Conservation (phyloP, 1,140 invertebrate genomes). For the Hylyphantes graminicola region DNA sequence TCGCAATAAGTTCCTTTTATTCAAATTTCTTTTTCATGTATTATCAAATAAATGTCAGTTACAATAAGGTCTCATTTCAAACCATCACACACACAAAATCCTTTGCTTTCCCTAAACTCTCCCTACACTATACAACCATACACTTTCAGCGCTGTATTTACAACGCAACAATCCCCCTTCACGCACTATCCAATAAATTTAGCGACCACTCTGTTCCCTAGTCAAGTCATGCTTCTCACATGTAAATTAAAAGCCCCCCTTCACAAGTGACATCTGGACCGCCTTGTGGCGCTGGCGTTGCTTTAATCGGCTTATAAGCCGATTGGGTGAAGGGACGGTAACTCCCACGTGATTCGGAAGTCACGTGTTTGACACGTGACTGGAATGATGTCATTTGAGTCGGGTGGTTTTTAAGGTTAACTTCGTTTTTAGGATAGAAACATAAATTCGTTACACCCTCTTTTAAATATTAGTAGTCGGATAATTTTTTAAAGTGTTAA, state of each 20-base stretch:
- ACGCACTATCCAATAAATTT: constrained; percentile 6
- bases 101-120: too few relatives aligned
- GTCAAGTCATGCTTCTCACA: constrained; percentile 11
- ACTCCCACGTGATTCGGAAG: neutral
- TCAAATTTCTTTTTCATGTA: too few relatives aligned
- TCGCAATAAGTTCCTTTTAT: too few relatives aligned
- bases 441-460: neutral
- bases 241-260: constrained; percentile 34
- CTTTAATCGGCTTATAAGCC: constrained; percentile 30
- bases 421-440: neutral
- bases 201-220: neutral
- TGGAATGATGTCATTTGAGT: constrained; percentile 22
- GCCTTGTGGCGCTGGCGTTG: neutral
- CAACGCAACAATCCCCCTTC: neutral
- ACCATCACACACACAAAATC: too few relatives aligned
- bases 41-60: too few relatives aligned
- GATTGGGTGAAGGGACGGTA: neutral
- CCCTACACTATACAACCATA: too few relatives aligned
- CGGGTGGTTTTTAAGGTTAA: neutral
- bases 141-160: too few relatives aligned
- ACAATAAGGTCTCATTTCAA: too few relatives aligned
- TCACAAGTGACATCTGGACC: constrained; percentile 23
- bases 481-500: neutral
- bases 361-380: constrained; percentile 24
- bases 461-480: neutral